These are phyloP conservation scores for Drosophila tristis DNA, from an alignment of 1,140 invertebrate genomes.

Conservation along the genomic window DNA sequence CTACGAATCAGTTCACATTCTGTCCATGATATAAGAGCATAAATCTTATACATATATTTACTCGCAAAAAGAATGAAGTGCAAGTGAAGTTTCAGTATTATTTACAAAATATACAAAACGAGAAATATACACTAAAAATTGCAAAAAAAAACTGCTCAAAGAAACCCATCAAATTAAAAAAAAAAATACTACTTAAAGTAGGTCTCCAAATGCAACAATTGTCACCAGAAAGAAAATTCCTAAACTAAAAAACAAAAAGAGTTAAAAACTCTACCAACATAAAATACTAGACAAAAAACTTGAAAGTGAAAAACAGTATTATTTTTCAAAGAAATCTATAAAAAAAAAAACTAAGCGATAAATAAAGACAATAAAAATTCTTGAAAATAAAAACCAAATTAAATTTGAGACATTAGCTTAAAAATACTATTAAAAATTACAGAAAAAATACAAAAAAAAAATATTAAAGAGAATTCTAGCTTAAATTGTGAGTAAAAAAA, in stretches of 20 bases:
- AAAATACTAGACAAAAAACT: constrained; percentile 9
- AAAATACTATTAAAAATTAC: constrained; percentile 16
- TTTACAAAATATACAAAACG: constrained; percentile 29
- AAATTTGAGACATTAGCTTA: constrained; percentile 47
- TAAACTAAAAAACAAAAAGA: constrained; percentile 30
- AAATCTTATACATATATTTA: constrained; percentile 38
- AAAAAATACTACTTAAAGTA: constrained; percentile 39
- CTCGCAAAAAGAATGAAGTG: constrained; percentile 46
- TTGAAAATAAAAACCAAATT: constrained; percentile 38
- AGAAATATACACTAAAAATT: constrained; percentile 18
- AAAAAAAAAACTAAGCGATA: constrained; percentile 31
- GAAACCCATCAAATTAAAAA: constrained; percentile 9
- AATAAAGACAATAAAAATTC: constrained; percentile 56
- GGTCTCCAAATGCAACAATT: constrained; percentile 48
- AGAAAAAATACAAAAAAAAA: constrained; percentile 11
- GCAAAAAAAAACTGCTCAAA: constrained; percentile 36
- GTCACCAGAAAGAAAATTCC: constrained; percentile 38
- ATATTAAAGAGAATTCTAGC: constrained; percentile 18
- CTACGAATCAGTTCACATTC: constrained; percentile 46
- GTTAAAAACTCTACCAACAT: constrained; percentile 52
- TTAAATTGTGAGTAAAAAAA: constrained; percentile 42
- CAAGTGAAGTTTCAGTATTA: constrained; percentile 52
- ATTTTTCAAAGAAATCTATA: constrained; percentile 40
- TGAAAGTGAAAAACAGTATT: constrained; percentile 46
- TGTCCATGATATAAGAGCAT: constrained; percentile 53